Base-by-base conservation (phyloP, 30 jellyfish, hydroid and myxozoan species). In the Nemopilema nomurai region DNA sequence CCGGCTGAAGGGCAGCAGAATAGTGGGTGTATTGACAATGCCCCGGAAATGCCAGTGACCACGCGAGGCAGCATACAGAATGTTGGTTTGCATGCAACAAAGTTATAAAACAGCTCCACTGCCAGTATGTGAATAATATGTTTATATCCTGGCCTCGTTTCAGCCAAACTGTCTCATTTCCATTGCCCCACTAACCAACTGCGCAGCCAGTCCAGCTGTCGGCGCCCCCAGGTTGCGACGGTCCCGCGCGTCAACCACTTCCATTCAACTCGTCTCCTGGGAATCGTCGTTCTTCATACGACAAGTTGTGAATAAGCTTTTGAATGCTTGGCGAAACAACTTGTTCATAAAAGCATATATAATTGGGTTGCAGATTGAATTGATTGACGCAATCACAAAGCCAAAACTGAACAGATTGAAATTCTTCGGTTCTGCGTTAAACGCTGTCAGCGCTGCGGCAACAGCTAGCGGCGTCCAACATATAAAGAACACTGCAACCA, bases 401-500 rank as follows among this genome's bases (percentile, higher is more conserved):
- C 99, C 97, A 23, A 94, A 41, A 41, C 92, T 86, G 28, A 90
- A 50, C 76, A 84, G 9, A 41, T 86, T 74, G 76, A 94, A 94
- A 50, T 83, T 66, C 71, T 63, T 57, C 0, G 97, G 89, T 72
- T 74, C 91, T 1, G 89, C 90, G 33, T 80, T 74, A 64, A 94
- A 86, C 18, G 96, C 97, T 49, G 89, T 89, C 24, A 94, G 51
- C 8, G 87, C 31, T 18, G 97, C 65, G 23, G 93, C 99, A 19
- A 94, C 76, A 22, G 76, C 84, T 30, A 94, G 67, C n/a, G 99
- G 99, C 18, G 99, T 94, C 99, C 99, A 94, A 57, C 99, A 94
- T 8, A 94, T 19, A 69, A 94, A 94, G 71, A 94, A 94, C 50
- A 87, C 87, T 0, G 92, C 80, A 4, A 94, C 99, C 0, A 94